A percentile compares a stretch with the other conserved stretches of the same genome.
These are phyloP conservation scores for Antrozous pallidus DNA, from an alignment of 2,797 vertebrate species.

Conservation along the genomic window DNA sequence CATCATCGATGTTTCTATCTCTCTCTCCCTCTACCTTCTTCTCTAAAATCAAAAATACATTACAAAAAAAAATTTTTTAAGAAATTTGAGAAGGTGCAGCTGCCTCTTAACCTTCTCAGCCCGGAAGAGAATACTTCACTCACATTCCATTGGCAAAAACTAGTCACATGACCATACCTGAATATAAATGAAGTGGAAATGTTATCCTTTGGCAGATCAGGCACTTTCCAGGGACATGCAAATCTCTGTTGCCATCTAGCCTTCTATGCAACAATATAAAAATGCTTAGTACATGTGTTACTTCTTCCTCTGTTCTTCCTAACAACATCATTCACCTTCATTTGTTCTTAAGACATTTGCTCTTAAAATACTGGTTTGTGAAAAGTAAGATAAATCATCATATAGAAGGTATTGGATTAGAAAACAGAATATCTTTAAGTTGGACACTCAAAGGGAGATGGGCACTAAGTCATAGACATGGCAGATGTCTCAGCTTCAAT, in stretches of 20 bases:
- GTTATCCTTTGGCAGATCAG: background rate
- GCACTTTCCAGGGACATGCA: background rate
- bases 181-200: background rate
- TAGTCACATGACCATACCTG: background rate
- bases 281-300: conserved; percentile 3
- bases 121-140: conserved; percentile 22
- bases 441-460: background rate
- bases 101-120: background rate
- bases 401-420: background rate
- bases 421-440: background rate
- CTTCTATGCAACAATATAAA: conserved; percentile 1
- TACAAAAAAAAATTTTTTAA: background rate
- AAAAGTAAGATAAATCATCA: conserved; percentile 55
- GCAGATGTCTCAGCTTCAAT: background rate
- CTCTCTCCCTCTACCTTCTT: too few relatives aligned
- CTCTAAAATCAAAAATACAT: too few relatives aligned
- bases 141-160: background rate
- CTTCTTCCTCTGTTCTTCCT: background rate
- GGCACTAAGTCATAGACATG: background rate
- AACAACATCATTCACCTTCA: conserved; percentile 47
- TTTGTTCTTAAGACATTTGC: conserved; percentile 58
- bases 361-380: conserved; percentile 57
- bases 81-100: background rate
- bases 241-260: background rate
- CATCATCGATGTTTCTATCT: too few relatives aligned